Percentiles rank a stretch among this genome's conserved stretches.
Evolutionary conservation across 2,888 invertebrate species (phyloP).

Genomic region (Acanthosepion esculentum): DNA sequence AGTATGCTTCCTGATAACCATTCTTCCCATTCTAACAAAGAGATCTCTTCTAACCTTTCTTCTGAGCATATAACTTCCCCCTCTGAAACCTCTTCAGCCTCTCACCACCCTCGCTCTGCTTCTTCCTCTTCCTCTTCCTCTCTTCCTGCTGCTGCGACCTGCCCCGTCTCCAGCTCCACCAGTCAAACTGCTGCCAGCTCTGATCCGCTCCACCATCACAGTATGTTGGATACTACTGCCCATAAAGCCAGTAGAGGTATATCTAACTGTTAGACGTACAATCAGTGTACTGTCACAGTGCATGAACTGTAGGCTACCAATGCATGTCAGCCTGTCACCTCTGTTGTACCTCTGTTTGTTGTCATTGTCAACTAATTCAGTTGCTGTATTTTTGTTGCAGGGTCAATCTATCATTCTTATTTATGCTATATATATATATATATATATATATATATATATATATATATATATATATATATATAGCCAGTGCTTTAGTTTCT

Average conservation of each 20-base stretch:
- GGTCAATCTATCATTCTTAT: slow-evolving; percentile 40
- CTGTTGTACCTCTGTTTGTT: neutral
- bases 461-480: slow-evolving; percentile 45
- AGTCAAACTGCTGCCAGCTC: slow-evolving; percentile 47
- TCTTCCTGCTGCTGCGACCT: slow-evolving; percentile 43
- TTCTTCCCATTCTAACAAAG: neutral
- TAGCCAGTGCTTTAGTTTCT: neutral
- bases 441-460: slow-evolving; percentile 44
- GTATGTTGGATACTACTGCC: slow-evolving; percentile 48
- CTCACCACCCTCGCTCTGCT: slow-evolving; percentile 46
- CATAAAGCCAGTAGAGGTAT: slow-evolving; percentile 48
- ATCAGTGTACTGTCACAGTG: slow-evolving; percentile 43
- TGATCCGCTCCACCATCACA: slow-evolving; percentile 44
- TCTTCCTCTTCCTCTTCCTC: slow-evolving; percentile 43
- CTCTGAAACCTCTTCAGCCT: slow-evolving; percentile 46
- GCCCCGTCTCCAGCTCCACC: slow-evolving; percentile 48
- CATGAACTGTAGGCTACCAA: slow-evolving; percentile 46
- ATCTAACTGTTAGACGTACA: slow-evolving; percentile 48
- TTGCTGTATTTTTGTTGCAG: slow-evolving; percentile 48
- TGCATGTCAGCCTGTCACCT: slow-evolving; percentile 47
- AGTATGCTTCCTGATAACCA: neutral
- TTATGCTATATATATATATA: slow-evolving; percentile 16
- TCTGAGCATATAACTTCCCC: slow-evolving; percentile 49
- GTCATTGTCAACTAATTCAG: slow-evolving; percentile 45
- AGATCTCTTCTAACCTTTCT: slow-evolving; percentile 47